Conservation (phyloP, 2,797 vertebrate genomes). For the Anolis apletophallus region DNA sequence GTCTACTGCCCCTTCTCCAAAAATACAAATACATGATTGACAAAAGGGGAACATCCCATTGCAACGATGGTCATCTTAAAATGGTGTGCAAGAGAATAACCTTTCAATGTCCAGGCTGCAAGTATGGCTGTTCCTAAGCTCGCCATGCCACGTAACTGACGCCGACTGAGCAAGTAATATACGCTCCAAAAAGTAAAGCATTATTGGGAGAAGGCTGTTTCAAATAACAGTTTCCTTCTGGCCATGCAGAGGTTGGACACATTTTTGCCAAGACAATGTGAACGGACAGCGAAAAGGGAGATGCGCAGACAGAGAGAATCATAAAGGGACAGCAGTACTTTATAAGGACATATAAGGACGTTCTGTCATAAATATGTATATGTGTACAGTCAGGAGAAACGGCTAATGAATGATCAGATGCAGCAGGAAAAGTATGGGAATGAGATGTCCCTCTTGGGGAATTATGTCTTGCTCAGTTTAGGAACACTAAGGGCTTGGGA, state of each 20-base stretch:
- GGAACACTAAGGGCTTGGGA: not conserved
- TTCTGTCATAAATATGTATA: not conserved
- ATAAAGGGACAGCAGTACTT: no score
- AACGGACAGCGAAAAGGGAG: not conserved
- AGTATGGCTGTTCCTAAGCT: not conserved
- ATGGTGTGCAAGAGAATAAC: not conserved
- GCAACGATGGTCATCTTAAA: not conserved
- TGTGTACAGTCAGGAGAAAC: not conserved
- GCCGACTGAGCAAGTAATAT: not conserved
- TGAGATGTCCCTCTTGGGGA: not conserved
- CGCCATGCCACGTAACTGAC: not conserved
- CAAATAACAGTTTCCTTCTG: no score
- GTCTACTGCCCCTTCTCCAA: not conserved
- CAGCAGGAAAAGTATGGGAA: not conserved
- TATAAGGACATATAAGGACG: not conserved
- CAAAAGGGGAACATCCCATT: not conserved
- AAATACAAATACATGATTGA: conserved; percentile 4
- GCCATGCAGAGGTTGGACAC: not conserved
- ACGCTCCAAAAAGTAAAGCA: not conserved
- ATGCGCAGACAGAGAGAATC: not conserved
- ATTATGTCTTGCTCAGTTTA: not conserved
- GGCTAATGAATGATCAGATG: not conserved
- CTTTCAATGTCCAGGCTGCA: no score
- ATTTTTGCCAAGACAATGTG: not conserved
- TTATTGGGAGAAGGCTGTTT: not conserved